phyloP scores from a whole-genome alignment of 2,113 vertebrate species.

The Dromiciops gliroides region DNA sequence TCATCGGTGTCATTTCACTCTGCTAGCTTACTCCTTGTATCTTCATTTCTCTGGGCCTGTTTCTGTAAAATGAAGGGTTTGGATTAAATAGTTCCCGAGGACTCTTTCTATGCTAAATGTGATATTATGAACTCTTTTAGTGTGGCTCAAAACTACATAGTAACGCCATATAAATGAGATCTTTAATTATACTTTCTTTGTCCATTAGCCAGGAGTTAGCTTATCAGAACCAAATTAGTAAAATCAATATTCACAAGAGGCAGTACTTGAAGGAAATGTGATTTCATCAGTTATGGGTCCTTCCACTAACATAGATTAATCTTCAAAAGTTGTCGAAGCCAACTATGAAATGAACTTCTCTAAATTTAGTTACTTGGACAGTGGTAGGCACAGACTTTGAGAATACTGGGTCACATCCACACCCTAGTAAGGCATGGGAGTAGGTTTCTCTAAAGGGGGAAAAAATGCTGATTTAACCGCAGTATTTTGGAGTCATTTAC shows the following conservation, averaged over 20 bases:
- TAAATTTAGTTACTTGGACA: neutral
- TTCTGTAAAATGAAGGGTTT: neutral
- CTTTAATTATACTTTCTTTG: neutral
- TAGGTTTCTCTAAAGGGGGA: slow-evolving; percentile 38
- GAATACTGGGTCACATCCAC: neutral
- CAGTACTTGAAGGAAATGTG: neutral
- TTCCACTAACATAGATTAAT: neutral
- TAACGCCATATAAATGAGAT: neutral
- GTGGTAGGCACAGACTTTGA: neutral
- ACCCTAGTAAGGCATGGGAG: neutral
- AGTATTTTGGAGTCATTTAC: neutral
- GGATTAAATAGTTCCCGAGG: neutral
- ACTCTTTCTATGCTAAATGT: neutral
- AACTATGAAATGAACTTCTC: neutral
- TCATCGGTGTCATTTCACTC: neutral
- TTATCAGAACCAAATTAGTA: neutral
- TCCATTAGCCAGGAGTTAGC: neutral
- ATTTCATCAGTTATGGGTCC: neutral
- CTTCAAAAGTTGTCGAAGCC: neutral
- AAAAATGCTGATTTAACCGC: slow-evolving; percentile 14
- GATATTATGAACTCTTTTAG: neutral
- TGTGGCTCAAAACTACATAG: neutral
- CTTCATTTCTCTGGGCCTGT: neutral
- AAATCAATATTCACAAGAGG: neutral
- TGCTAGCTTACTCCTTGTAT: neutral